Percentiles rank a stretch among this genome's conserved stretches.
Evolutionary conservation across 37 sponge, comb jelly and placozoan species (phyloP).

Genomic region (Chondrilla cf. caribensis): DNA sequence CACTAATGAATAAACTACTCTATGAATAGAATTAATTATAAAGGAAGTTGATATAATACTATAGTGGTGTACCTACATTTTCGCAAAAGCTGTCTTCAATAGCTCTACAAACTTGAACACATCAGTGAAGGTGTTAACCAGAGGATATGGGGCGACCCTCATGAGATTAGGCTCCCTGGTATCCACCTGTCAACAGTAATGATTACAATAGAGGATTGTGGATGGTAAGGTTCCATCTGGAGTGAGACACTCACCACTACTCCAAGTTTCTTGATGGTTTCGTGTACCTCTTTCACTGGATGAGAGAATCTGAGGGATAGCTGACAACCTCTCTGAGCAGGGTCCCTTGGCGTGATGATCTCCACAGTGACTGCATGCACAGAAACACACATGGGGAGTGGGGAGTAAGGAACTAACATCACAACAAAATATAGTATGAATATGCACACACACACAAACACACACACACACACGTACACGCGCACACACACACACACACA

Average conservation of each 20-base stretch:
- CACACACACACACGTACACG: too few relatives aligned
- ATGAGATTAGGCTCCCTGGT: constrained; percentile 48
- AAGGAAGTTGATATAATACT: background rate
- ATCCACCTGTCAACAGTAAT: constrained; percentile 37
- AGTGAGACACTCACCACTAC: constrained; percentile 55
- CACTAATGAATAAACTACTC: too few relatives aligned
- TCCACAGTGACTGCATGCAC: constrained; percentile 25
- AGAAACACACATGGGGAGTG: too few relatives aligned
- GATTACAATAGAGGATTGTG: too few relatives aligned
- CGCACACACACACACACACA: too few relatives aligned
- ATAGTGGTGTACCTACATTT: background rate
- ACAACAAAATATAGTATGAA: too few relatives aligned
- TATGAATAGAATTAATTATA: too few relatives aligned
- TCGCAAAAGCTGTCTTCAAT: background rate
- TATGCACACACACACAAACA: too few relatives aligned
- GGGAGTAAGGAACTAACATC: too few relatives aligned
- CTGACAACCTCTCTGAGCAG: constrained; percentile 72
- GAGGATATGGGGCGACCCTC: constrained; percentile 81
- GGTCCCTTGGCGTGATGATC: constrained; percentile 78
- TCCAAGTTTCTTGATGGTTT: constrained; percentile 39
- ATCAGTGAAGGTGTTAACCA: constrained; percentile 87
- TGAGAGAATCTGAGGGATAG: constrained; percentile 69
- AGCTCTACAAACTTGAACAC: constrained; percentile 44
- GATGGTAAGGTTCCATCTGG: background rate
- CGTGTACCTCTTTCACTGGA: constrained; percentile 37